Conservation (phyloP, 2,797 vertebrate genomes). For the Podarcis siculus region DNA sequence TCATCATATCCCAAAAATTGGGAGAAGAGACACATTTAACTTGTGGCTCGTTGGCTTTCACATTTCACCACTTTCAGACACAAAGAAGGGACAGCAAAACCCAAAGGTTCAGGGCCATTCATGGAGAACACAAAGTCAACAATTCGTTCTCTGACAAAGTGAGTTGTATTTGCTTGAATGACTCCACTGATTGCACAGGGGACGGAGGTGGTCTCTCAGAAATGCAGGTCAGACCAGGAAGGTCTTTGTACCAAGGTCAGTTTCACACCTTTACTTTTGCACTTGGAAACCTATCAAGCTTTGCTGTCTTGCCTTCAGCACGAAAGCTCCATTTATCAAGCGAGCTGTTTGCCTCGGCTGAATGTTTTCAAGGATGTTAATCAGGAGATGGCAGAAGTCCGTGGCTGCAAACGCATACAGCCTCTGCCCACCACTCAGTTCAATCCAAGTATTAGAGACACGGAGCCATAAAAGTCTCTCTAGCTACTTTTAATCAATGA, state of each 20-base stretch:
- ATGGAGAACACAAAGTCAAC: not conserved
- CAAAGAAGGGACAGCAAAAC: slow-evolving; percentile 15
- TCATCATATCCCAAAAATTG: not conserved
- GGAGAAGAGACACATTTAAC: slow-evolving; percentile 22
- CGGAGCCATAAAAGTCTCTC: not conserved
- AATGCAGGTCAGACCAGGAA: slow-evolving; percentile 24
- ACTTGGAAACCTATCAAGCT: slow-evolving; percentile 5
- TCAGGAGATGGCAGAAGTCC: not conserved
- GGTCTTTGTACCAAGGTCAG: slow-evolving; percentile 18
- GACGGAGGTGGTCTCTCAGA: slow-evolving; percentile 16
- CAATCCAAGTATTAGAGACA: not conserved
- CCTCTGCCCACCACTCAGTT: not conserved
- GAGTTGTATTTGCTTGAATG: slow-evolving; percentile 21
- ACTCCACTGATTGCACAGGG: slow-evolving; percentile 23
- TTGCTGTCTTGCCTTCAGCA: not conserved
- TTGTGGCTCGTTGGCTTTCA: slow-evolving; percentile 20
- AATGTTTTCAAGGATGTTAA: not conserved
- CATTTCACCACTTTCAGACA: not conserved
- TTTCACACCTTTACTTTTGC: slow-evolving; percentile 6
- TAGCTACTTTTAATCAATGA: not conserved
- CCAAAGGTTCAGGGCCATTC: slow-evolving; percentile 11
- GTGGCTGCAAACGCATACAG: not conserved
- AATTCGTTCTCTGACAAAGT: slow-evolving; percentile 4
- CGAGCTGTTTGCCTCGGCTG: not conserved
- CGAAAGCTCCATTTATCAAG: slow-evolving; percentile 29